Evolutionary conservation across 2,113 vertebrate species (phyloP).

Genomic region (Anhinga anhinga): DNA sequence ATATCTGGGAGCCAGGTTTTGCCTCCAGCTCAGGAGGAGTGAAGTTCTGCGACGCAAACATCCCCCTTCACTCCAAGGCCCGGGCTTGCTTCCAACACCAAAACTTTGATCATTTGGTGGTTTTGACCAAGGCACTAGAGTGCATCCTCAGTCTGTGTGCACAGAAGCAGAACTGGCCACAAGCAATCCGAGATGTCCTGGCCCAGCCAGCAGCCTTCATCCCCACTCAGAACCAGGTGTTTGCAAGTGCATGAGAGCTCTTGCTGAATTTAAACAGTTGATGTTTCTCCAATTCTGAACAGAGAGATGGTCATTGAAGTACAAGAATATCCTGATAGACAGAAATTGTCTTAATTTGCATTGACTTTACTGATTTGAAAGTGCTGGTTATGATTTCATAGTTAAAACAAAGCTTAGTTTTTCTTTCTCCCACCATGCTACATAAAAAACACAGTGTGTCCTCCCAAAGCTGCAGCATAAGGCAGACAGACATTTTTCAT

Average conservation of each 20-base stretch:
- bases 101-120: rapidly evolving
- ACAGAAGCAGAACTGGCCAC: background rate
- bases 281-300: background rate
- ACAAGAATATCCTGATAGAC: background rate
- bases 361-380: background rate
- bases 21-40: background rate
- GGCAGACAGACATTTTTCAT: no score
- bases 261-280: background rate
- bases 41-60: background rate
- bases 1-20: background rate
- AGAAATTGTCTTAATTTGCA: background rate
- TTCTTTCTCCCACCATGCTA: background rate
- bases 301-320: rapidly evolving
- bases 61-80: background rate
- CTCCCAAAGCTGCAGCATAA: background rate
- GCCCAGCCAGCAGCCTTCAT: background rate
- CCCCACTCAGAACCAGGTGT: background rate
- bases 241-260: no score
- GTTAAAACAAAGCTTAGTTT: background rate
- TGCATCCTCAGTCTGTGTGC: background rate
- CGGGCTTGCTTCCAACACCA: background rate
- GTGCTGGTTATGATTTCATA: background rate
- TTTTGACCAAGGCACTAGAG: background rate
- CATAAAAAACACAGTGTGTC: rapidly evolving
- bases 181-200: background rate